Percentiles rank a stretch among this genome's conserved stretches.
phyloP scores from a whole-genome alignment of 2,797 vertebrate genomes.

The Mionectes olivaceus region DNA sequence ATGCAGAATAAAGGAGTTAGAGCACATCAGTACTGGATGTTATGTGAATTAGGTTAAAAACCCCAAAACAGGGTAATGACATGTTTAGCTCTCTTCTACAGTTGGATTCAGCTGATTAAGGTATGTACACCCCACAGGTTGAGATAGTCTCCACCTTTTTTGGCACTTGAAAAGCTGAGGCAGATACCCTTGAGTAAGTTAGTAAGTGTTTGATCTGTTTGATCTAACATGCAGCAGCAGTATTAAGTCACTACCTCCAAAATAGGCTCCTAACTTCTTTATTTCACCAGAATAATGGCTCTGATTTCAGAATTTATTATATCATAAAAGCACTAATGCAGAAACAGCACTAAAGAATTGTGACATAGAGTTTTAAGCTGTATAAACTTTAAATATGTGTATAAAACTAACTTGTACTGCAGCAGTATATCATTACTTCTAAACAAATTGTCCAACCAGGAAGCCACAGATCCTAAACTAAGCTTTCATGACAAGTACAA shows the following conservation, averaged over 20 bases:
- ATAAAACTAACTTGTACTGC: background rate
- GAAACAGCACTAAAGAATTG: background rate
- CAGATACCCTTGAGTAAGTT: background rate
- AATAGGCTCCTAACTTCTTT: background rate
- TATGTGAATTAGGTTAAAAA: background rate
- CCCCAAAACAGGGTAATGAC: background rate
- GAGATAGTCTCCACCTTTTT: background rate
- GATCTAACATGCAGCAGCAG: background rate
- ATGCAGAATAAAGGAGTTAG: background rate
- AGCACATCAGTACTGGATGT: background rate
- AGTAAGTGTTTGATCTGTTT: background rate
- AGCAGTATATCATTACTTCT: background rate
- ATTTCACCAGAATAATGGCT: background rate
- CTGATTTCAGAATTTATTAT: background rate
- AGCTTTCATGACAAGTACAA: background rate
- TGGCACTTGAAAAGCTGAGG: background rate
- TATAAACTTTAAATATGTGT: background rate
- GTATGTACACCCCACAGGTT: fast-evolving
- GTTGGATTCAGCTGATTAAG: background rate
- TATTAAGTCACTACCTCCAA: background rate
- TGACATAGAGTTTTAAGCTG: background rate
- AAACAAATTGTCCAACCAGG: background rate
- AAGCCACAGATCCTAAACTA: background rate
- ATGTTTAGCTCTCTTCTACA: background rate
- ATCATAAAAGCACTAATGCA: background rate